Evolutionary conservation across 1,140 invertebrate species (phyloP), one percentile per base, ranked within the genome.

Genomic region (Catajapyx aquilonaris): DNA sequence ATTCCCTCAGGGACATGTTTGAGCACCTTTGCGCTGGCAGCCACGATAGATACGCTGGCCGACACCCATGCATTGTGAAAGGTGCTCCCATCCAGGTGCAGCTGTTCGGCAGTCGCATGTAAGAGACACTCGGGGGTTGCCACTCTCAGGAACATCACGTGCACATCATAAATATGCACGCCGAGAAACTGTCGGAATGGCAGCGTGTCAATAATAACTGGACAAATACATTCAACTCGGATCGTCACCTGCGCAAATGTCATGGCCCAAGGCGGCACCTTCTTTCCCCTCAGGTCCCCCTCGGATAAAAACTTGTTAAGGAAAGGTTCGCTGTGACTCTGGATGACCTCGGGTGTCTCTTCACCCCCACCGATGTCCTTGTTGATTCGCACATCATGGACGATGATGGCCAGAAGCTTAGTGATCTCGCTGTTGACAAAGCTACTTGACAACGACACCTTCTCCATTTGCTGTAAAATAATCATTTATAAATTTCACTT

Each of bases 401-500:
- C 70, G 18, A 85, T 72, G 20, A 93, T 68, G 5, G 79, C 81
- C 15, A 93, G 52, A 5, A 88, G 57, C 59, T 90, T 93, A 16
- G 78, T 84, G 18, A 83, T 76, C 44, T 86, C 81, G 7, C 80
- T 83, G 52, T 84, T 90, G 37, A 90, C 70, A 51, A 87, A 76
- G 59, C 83, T 87, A 53, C 84, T 90, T 13, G 79, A 70, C 37
- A 90, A 66, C 47, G 79, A 76, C 37, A 88, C 71, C 54, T 83
- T 73, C 48, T 87, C 80, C 41, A 91, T 73, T 60, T 84, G 72
- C 81, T 88, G 46, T 21, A 64, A 61, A 38, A n/a, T n/a, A n/a
- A n/a, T n/a, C n/a, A n/a, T n/a, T 20, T 19, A 32, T 44, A 32
- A 40, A 34, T 15, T n/a, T 23, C n/a, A 31, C 13, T 33, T 35